Percentiles rank a stretch among this genome's conserved stretches.
phyloP scores from a whole-genome alignment of 2,113 vertebrate genomes.

The Oncorhynchus masou region DNA sequence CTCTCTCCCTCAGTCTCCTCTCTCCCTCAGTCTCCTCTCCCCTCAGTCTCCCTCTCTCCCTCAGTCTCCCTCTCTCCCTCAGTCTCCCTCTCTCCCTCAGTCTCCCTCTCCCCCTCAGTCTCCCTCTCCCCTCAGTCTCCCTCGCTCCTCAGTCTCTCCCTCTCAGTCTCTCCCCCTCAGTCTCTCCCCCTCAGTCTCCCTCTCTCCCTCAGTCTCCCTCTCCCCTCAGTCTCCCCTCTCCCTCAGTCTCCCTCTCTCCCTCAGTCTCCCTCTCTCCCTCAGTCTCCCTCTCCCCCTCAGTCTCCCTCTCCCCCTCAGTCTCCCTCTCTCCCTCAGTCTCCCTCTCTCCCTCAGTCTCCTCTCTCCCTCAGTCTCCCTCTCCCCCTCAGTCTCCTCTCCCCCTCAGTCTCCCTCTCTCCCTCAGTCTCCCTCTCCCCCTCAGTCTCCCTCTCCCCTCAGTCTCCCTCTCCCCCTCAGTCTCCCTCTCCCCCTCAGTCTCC shows the following conservation, averaged over 20 bases:
- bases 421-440: too few species aligned
- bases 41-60: not conserved
- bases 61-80: not conserved
- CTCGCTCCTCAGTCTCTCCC: too few species aligned
- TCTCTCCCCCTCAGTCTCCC: too few species aligned
- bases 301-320: too few species aligned
- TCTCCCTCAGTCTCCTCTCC: slow-evolving; percentile 38
- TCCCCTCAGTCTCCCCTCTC: not conserved
- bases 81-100: rapidly evolving
- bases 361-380: slow-evolving; percentile 39
- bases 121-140: too few species aligned
- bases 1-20: too few species aligned
- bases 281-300: too few species aligned
- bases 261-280: too few species aligned
- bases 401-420: not conserved
- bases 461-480: too few species aligned
- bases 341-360: not conserved
- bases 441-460: rapidly evolving
- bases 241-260: not conserved
- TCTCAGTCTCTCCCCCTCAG: too few species aligned
- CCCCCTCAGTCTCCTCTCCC: not conserved
- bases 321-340: not conserved
- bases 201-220: not conserved
- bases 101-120: rapidly evolving
- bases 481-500: too few species aligned